A percentile compares a stretch with the other conserved stretches of the same genome.
Evolutionary conservation across 2,888 invertebrate genomes (phyloP).

Genomic region (Escarpia spicata): DNA sequence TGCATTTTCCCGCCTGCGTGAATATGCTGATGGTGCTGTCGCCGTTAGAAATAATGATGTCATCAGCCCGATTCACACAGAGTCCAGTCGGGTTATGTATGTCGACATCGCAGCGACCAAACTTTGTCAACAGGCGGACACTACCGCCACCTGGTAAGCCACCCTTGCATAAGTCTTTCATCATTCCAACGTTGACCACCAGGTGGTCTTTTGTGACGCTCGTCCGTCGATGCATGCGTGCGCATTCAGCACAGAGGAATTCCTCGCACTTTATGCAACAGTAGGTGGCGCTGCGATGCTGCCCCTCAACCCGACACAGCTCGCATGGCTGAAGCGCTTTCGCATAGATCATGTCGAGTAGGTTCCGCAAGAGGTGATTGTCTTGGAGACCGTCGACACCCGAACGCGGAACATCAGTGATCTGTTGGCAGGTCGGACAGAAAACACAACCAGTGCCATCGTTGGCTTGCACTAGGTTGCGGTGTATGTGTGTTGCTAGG

Average conservation of each 20-base stretch:
- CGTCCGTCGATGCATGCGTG: constrained; percentile 33
- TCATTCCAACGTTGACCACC: constrained; percentile 29
- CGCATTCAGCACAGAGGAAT: constrained; percentile 38
- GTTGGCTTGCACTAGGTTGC: neutral
- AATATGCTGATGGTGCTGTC: constrained; percentile 43
- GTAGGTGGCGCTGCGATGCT: constrained; percentile 25
- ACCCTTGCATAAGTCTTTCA: constrained; percentile 30
- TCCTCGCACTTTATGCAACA: constrained; percentile 39
- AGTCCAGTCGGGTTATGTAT: constrained; percentile 27
- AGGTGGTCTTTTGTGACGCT: constrained; percentile 34
- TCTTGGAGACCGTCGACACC: constrained; percentile 32
- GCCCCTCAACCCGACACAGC: constrained; percentile 29
- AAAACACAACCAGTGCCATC: constrained; percentile 34
- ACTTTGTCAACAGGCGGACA: constrained; percentile 29
- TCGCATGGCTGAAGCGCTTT: constrained; percentile 29
- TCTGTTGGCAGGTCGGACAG: constrained; percentile 37
- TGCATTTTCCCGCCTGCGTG: constrained; percentile 63
- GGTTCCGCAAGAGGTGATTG: constrained; percentile 29
- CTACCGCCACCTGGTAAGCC: neutral
- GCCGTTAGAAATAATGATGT: constrained; percentile 32
- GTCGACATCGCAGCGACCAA: constrained; percentile 23
- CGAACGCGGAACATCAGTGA: constrained; percentile 20
- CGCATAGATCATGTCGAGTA: constrained; percentile 30
- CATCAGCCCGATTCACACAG: constrained; percentile 29
- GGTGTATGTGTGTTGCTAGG: constrained; percentile 6